phyloP scores from a whole-genome alignment of 2,797 vertebrate species.

The Danio albolineatus region DNA sequence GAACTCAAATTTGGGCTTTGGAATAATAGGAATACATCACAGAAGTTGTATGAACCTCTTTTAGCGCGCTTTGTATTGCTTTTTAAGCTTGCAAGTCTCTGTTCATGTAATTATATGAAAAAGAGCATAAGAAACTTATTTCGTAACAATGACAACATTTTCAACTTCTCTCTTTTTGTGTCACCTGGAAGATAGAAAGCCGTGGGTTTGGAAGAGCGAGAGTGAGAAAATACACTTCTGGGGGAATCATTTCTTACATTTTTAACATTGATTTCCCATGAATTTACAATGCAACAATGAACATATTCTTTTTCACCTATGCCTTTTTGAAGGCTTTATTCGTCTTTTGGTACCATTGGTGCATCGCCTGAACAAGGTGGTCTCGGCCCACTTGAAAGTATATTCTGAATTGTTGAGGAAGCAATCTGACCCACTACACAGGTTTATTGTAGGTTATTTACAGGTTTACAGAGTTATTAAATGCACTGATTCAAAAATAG shows the following conservation, averaged over 20 bases:
- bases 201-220: not conserved
- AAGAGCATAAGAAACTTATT: not conserved
- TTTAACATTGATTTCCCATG: not conserved
- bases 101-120: conserved; percentile 1
- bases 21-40: not conserved
- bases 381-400: no score
- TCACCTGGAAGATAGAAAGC: not conserved
- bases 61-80: not conserved
- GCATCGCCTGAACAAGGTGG: no score
- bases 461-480: no score
- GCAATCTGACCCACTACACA: no score
- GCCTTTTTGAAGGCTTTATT: no score
- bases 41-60: not conserved
- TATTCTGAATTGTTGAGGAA: no score
- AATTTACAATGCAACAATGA: not conserved
- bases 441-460: no score
- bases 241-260: not conserved
- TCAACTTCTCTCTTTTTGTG: conserved; percentile 20
- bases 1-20: not conserved
- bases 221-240: not conserved
- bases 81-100: not conserved
- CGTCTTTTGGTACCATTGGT: no score
- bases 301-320: no score
- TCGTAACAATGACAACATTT: not conserved
- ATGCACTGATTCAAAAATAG: no score